Conservation (phyloP, 2,113 vertebrate species). For the Sturnus vulgaris region DNA sequence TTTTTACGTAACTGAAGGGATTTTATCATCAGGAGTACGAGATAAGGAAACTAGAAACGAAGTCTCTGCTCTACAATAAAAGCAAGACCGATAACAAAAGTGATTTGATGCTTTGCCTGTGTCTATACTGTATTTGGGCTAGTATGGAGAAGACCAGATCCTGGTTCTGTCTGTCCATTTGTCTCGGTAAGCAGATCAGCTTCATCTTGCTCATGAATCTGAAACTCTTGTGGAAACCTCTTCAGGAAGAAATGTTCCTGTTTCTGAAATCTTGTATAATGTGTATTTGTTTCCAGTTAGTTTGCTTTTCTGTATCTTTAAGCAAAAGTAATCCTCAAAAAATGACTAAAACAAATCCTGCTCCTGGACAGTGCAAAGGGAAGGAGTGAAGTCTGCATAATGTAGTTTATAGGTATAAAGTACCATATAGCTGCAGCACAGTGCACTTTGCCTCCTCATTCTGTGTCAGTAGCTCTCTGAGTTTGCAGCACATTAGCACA, state of each 20-base stretch:
- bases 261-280: background rate
- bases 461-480: background rate
- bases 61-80: background rate
- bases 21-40: background rate
- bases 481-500: background rate
- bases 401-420: background rate
- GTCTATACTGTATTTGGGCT: background rate
- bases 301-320: background rate
- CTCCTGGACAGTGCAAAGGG: background rate
- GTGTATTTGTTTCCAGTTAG: background rate
- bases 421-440: fast-evolving
- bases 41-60: background rate
- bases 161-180: background rate
- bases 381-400: background rate
- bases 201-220: background rate
- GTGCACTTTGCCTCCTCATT: background rate
- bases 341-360: background rate
- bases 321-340: background rate
- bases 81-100: background rate
- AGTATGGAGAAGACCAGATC: background rate
- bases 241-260: background rate
- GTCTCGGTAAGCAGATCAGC: background rate
- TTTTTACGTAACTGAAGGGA: background rate
- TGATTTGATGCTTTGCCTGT: background rate
- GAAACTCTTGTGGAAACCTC: background rate